phyloP scores from a whole-genome alignment of 92 coral and sea anemone species.

The Zoanthus gigantus region DNA sequence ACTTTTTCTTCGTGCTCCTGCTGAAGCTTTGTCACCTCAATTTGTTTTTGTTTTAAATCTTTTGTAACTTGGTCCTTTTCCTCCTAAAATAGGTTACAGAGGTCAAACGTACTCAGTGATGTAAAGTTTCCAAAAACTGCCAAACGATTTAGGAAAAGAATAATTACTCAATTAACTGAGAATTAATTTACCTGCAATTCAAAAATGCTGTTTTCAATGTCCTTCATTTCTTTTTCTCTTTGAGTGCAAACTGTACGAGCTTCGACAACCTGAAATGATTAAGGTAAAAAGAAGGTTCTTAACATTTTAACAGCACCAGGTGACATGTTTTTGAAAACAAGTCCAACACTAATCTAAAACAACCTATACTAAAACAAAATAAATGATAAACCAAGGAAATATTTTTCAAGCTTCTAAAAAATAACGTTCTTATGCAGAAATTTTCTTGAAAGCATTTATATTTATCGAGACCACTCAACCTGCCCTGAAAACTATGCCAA shows the following conservation, averaged over 20 bases:
- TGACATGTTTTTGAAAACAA: too few species aligned
- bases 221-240: slow-evolving; percentile 68
- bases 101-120: background rate
- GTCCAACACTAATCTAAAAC: too few species aligned
- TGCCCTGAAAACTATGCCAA: background rate
- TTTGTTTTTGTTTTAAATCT: slow-evolving; percentile 53
- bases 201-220: slow-evolving; percentile 44
- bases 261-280: slow-evolving; percentile 67
- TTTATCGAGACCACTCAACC: background rate
- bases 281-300: background rate
- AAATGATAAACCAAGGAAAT: background rate
- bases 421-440: background rate
- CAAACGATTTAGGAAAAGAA: background rate
- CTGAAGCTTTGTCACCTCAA: slow-evolving; percentile 48
- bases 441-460: background rate
- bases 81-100: slow-evolving; percentile 41
- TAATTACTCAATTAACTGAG: too few species aligned
- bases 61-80: slow-evolving; percentile 60
- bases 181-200: slow-evolving; percentile 55
- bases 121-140: too few species aligned
- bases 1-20: slow-evolving; percentile 89
- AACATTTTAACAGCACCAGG: too few species aligned
- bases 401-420: background rate
- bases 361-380: too few species aligned
- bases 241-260: slow-evolving; percentile 60